Evolutionary conservation across 1,140 invertebrate genomes (phyloP).

Genomic region (Ooceraea biroi): DNA sequence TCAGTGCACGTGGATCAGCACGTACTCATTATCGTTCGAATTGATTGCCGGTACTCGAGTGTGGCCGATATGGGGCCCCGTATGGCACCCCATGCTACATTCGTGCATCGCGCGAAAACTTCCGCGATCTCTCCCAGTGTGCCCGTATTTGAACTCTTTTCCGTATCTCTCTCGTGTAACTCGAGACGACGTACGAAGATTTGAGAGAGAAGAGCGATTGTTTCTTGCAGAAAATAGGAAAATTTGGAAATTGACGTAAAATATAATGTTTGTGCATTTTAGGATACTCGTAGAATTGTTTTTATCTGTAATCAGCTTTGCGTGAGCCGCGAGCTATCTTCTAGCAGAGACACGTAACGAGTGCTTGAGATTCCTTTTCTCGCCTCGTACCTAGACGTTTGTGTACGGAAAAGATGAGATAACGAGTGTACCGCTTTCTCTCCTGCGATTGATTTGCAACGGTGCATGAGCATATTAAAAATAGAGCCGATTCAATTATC

Average conservation of each 20-base stretch:
- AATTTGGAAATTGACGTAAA: too few relatives aligned
- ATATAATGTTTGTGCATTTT: too few relatives aligned
- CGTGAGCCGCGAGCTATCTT: too few relatives aligned
- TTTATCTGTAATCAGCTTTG: too few relatives aligned
- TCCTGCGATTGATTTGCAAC: background rate
- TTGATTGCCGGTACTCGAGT: constrained; percentile 57
- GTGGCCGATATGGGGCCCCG: constrained; percentile 7
- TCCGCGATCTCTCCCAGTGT: background rate
- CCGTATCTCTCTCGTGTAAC: too few relatives aligned
- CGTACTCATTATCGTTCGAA: constrained; percentile 61
- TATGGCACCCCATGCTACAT: background rate
- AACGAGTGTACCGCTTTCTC: background rate
- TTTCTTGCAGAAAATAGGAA: background rate
- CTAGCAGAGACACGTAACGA: background rate
- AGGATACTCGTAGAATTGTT: too few relatives aligned
- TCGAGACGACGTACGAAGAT: too few relatives aligned
- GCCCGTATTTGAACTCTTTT: background rate
- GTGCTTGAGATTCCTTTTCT: background rate
- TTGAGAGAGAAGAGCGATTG: background rate
- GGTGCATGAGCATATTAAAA: background rate
- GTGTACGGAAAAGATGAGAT: background rate
- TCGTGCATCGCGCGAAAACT: constrained; percentile 33
- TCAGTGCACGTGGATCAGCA: constrained; percentile 26
- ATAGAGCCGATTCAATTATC: background rate
- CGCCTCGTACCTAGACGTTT: background rate